Percentiles rank a stretch among this genome's conserved stretches.
Conservation (phyloP, 2,113 vertebrate genomes). For the Perca flavescens region DNA sequence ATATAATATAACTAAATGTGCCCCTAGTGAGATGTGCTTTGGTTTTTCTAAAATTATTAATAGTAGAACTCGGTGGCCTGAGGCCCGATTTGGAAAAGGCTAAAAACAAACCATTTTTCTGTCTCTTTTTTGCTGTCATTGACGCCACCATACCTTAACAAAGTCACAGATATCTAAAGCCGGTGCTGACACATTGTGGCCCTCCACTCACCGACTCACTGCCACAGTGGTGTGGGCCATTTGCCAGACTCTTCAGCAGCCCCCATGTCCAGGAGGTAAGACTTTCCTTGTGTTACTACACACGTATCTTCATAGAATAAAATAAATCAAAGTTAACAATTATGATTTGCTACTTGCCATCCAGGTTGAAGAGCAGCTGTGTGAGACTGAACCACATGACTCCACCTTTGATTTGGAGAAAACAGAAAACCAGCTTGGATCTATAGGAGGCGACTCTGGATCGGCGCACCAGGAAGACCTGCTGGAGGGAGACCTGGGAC, state of each 20-base stretch:
- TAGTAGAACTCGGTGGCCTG: slow-evolving; percentile 3
- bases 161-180: slow-evolving; percentile 86
- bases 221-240: slow-evolving; percentile 82
- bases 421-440: background rate
- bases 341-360: background rate
- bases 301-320: background rate
- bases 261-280: slow-evolving; percentile 80
- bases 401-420: slow-evolving; percentile 6
- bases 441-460: slow-evolving; percentile 11
- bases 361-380: slow-evolving; percentile 60
- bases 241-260: slow-evolving; percentile 86
- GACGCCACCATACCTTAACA: slow-evolving; percentile 78
- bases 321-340: background rate
- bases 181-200: slow-evolving; percentile 86
- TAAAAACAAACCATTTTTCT: background rate
- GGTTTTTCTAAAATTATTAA: slow-evolving; percentile 7
- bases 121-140: slow-evolving; percentile 6
- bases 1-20: background rate
- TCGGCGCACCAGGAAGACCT: slow-evolving; percentile 63
- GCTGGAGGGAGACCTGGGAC: slow-evolving; percentile 70
- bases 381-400: slow-evolving; percentile 22
- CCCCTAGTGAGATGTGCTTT: slow-evolving; percentile 10
- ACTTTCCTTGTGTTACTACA: background rate
- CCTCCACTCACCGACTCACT: slow-evolving; percentile 87
- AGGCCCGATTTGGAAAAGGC: slow-evolving; percentile 15